Percentiles rank a stretch among this genome's conserved stretches.
phyloP scores from a whole-genome alignment of 2,113 vertebrate genomes.

The Pithys albifrons region DNA sequence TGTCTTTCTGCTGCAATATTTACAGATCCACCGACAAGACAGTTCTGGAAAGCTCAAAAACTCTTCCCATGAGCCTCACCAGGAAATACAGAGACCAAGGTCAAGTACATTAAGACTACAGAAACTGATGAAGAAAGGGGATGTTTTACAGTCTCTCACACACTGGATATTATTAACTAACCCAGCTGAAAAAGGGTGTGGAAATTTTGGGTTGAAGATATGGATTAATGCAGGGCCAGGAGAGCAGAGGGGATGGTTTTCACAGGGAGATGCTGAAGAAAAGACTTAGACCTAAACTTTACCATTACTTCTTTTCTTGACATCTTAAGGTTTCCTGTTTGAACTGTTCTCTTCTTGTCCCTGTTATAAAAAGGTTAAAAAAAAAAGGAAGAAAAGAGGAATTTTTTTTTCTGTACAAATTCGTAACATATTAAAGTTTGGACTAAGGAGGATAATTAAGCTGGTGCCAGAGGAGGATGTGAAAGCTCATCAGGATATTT shows the following conservation, averaged over 20 bases:
- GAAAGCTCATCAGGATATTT: slow-evolving; percentile 45
- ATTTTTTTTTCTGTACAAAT: not conserved
- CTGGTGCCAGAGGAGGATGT: slow-evolving; percentile 21
- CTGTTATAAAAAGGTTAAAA: not conserved
- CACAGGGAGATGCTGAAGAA: not conserved
- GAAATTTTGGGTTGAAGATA: not conserved
- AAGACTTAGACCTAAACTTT: not conserved
- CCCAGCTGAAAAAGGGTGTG: not conserved
- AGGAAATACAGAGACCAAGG: slow-evolving; percentile 10
- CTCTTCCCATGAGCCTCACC: not conserved
- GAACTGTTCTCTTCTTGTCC: not conserved
- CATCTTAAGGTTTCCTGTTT: not conserved
- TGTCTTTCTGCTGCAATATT: not conserved
- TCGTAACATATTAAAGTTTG: not conserved
- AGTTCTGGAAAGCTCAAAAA: not conserved
- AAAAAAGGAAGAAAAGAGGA: not conserved
- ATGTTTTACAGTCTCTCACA: not conserved
- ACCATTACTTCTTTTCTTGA: not conserved
- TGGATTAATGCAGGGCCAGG: not conserved
- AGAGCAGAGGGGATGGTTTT: not conserved
- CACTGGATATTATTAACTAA: not conserved
- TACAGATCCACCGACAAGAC: not conserved
- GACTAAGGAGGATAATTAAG: slow-evolving; percentile 43
- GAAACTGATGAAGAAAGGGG: not conserved
- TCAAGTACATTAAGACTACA: slow-evolving; percentile 14